phyloP scores from a whole-genome alignment of 2,113 vertebrate species.

The Turdus rufiventris region DNA sequence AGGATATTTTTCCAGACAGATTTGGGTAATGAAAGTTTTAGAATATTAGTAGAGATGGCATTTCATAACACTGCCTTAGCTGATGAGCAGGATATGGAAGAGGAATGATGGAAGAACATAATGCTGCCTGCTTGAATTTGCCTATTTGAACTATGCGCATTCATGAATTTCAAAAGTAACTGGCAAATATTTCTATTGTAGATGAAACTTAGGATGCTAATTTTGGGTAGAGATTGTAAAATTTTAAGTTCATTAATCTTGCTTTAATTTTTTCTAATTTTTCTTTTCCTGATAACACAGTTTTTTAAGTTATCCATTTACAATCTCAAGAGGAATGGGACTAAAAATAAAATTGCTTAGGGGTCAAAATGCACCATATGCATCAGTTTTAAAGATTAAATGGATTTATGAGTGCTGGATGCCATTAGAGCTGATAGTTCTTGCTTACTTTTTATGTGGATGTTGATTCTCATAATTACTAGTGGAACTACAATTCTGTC shows the following conservation, averaged over 20 bases:
- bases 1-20: background rate
- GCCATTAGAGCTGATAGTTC: background rate
- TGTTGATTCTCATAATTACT: conserved; percentile 45
- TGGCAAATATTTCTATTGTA: background rate
- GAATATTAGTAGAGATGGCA: background rate
- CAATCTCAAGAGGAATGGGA: background rate
- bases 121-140: background rate
- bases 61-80: background rate
- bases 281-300: background rate
- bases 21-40: background rate
- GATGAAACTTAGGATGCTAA: background rate
- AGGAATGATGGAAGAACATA: background rate
- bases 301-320: background rate
- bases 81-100: background rate
- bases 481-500: conserved; percentile 36
- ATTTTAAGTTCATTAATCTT: background rate
- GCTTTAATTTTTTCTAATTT: background rate
- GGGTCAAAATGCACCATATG: background rate
- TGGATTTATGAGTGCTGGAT: background rate
- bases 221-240: background rate
- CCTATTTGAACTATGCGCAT: background rate
- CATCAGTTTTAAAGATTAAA: background rate
- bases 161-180: background rate
- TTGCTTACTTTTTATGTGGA: conserved; percentile 30
- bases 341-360: background rate